phyloP scores from a whole-genome alignment of 1,140 invertebrate genomes.

The Pseudomyrmex cubaensis region DNA sequence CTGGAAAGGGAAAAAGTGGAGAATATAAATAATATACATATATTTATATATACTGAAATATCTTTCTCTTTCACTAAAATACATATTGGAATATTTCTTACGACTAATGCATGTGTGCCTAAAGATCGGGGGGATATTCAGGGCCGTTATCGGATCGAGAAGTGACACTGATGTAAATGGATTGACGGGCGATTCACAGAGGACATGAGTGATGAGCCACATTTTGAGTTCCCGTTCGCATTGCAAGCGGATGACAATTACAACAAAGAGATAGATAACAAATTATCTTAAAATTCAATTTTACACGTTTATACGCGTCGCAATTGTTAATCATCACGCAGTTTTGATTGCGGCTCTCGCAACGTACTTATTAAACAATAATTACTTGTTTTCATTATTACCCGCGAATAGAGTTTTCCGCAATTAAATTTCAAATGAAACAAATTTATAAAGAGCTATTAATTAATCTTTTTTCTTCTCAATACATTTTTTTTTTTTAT shows the following conservation, averaged over 20 bases:
- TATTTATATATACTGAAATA: background rate
- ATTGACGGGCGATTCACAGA: conserved; percentile 30
- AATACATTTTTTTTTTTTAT: no score
- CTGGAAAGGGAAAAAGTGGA: no score
- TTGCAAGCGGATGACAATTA: background rate
- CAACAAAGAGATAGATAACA: conserved; percentile 17
- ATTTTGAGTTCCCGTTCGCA: conserved; percentile 6
- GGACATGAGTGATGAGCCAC: conserved; percentile 34
- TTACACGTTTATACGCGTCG: background rate
- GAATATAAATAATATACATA: no score
- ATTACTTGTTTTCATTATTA: conserved; percentile 27
- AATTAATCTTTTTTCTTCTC: background rate
- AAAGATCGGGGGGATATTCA: background rate
- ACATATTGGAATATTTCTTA: background rate
- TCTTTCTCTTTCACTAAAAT: no score
- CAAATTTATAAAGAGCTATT: background rate
- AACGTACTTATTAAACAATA: conserved; percentile 8
- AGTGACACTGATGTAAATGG: conserved; percentile 31
- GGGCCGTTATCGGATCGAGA: background rate
- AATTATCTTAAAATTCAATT: background rate
- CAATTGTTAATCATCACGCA: conserved; percentile 38
- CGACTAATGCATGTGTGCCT: conserved; percentile 25
- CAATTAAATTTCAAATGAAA: conserved; percentile 10
- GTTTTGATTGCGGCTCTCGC: conserved; percentile 1
- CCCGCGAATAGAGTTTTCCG: background rate